Conservation (phyloP, 2,797 vertebrate species). For the Enteromius viviparus region DNA sequence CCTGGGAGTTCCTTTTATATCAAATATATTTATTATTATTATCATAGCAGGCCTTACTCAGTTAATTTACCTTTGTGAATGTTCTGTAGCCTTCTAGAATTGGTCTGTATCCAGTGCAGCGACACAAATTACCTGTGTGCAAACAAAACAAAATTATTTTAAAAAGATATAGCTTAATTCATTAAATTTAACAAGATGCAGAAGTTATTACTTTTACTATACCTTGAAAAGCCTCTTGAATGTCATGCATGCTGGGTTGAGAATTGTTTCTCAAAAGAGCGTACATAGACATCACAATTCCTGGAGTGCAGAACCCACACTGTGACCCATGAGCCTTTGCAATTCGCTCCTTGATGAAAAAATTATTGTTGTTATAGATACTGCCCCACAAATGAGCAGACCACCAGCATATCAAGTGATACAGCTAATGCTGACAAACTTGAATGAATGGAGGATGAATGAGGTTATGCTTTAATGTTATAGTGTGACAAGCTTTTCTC, state of each 20-base stretch:
- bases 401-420: not conserved
- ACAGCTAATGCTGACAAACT: not conserved
- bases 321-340: slow-evolving; percentile 92
- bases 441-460: not conserved
- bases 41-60: not conserved
- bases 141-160: not conserved
- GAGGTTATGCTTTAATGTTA: not conserved
- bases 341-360: slow-evolving; percentile 84
- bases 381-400: not conserved
- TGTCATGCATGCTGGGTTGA: slow-evolving; percentile 79
- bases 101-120: slow-evolving; percentile 86
- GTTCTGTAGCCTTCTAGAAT: slow-evolving; percentile 86
- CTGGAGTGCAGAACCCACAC: slow-evolving; percentile 96
- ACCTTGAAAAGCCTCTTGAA: slow-evolving; percentile 94
- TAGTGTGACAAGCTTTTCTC: not conserved
- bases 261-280: slow-evolving; percentile 85
- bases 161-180: slow-evolving; percentile 19
- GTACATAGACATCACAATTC: slow-evolving; percentile 97
- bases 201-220: slow-evolving; percentile 1
- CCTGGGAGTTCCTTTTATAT: not conserved
- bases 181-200: not conserved
- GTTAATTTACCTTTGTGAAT: slow-evolving; percentile 75
- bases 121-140: slow-evolving; percentile 82
- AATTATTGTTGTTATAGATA: not conserved
- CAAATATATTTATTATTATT: not conserved